Percentiles rank a stretch among this genome's conserved stretches.
phyloP scores from a whole-genome alignment of 2,888 invertebrate species.

The Polyploca ridens region DNA sequence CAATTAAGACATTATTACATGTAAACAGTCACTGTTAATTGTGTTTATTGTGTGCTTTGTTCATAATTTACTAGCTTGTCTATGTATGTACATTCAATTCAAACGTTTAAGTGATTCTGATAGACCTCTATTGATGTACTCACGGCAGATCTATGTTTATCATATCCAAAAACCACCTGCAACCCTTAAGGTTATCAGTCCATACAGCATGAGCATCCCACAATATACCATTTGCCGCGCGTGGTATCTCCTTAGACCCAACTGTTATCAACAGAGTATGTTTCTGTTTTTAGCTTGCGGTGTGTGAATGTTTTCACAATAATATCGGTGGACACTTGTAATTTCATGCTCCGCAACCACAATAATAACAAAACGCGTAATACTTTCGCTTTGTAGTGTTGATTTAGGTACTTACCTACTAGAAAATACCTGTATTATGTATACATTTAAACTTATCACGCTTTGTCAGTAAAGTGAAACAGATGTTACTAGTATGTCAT shows the following conservation, averaged over 20 bases:
- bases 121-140: background rate
- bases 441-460: background rate
- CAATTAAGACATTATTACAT: conserved; percentile 5
- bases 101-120: background rate
- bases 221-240: background rate
- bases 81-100: background rate
- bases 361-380: conserved; percentile 24
- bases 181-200: background rate
- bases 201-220: background rate
- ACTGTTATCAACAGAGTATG: background rate
- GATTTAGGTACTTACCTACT: background rate
- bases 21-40: conserved; percentile 11
- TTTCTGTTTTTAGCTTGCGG: background rate
- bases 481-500: background rate
- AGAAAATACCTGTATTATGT: background rate
- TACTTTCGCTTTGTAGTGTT: background rate
- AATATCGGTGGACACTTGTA: conserved; percentile 9
- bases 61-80: background rate
- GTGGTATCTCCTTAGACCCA: background rate
- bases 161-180: no score
- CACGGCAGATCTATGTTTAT: no score
- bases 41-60: conserved; percentile 12
- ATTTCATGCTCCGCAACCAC: conserved; percentile 24
- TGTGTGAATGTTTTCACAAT: background rate
- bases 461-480: background rate